Evolutionary conservation across 2,888 invertebrate species (phyloP), one percentile per base, ranked within the genome.

Genomic region (Rotaria macrura): DNA sequence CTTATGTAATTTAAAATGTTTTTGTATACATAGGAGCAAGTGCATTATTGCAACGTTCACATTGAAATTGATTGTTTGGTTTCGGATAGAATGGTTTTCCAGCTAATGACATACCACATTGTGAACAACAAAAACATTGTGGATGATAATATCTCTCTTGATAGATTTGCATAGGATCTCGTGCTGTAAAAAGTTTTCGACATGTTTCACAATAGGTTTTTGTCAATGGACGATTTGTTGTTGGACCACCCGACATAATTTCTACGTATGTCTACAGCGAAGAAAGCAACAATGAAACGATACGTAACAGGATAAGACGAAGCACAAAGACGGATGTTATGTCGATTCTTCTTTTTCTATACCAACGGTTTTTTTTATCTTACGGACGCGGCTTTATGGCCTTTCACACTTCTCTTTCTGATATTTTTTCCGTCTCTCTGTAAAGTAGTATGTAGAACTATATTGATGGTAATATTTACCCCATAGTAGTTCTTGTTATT

Each of bases 141-240:
- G 84, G 84, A 84, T 84, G 84, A 84, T 84, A 84, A 52, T 84
- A 54, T 34, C 34, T 20, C 29, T 84, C 84, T 2, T 84, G 49
- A 38, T 84, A 84, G 12, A 84, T 52, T 54, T 84, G 84, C 84
- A 84, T 84, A 12, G 84, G 10, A 43, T 84, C 84, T n/a, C 84
- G 52, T 52, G 52, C 29, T 25, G 38, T 47, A 49, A 84, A 84
- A 29, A 10, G 1, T 84, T 52, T 38, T 52, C 54, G 84, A 84
- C 84, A 84, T 54, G 34, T 0, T 54, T 54, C 84, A 54, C 84
- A 84, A 79, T 25, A 43, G 3, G 79, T 79, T 43, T 79, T 79
- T 14, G 79, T 43, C 79, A 79, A 79, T n/a, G 79, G 79, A 43
- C 79, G 79, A 79, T 79, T 79, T 40, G 79, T n/a, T 43, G 79